Percentiles rank a stretch among this genome's conserved stretches.
phyloP scores from a whole-genome alignment of 2,113 vertebrate genomes.

The Maccullochella peelii region DNA sequence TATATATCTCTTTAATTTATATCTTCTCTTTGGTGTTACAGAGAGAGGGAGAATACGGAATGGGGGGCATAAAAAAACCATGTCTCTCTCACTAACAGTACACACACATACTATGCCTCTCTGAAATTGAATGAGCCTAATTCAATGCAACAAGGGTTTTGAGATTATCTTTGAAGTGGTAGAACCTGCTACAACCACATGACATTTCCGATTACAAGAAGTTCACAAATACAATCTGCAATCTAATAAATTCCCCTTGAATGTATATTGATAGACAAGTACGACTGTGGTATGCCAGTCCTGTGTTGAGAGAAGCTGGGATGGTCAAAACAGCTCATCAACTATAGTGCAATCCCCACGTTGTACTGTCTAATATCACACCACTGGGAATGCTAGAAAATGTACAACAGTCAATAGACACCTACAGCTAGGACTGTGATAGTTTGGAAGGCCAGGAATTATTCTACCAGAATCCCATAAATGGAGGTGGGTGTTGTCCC shows the following conservation, averaged over 20 bases:
- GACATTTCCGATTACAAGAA: constrained; percentile 67
- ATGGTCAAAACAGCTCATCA: constrained; percentile 38
- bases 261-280: constrained; percentile 51
- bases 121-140: constrained; percentile 46
- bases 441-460: constrained; percentile 64
- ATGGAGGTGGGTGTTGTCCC: constrained; percentile 45
- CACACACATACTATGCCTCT: constrained; percentile 40
- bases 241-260: constrained; percentile 62
- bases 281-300: constrained; percentile 42
- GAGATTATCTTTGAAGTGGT: constrained; percentile 35
- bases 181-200: constrained; percentile 71
- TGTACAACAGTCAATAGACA: constrained; percentile 75
- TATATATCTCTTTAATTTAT: constrained; percentile 37
- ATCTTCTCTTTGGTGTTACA: constrained; percentile 79
- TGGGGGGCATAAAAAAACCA: constrained; percentile 25
- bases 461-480: constrained; percentile 60
- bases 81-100: constrained; percentile 37
- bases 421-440: constrained; percentile 69
- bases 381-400: constrained; percentile 66
- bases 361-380: constrained; percentile 60
- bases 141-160: constrained; percentile 40
- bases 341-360: constrained; percentile 31
- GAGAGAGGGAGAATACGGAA: constrained; percentile 53
- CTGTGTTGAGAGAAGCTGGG: constrained; percentile 13
- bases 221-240: constrained; percentile 67